Evolutionary conservation across 2,888 invertebrate genomes (phyloP).

Genomic region (Dromius quadrimaculatus): DNA sequence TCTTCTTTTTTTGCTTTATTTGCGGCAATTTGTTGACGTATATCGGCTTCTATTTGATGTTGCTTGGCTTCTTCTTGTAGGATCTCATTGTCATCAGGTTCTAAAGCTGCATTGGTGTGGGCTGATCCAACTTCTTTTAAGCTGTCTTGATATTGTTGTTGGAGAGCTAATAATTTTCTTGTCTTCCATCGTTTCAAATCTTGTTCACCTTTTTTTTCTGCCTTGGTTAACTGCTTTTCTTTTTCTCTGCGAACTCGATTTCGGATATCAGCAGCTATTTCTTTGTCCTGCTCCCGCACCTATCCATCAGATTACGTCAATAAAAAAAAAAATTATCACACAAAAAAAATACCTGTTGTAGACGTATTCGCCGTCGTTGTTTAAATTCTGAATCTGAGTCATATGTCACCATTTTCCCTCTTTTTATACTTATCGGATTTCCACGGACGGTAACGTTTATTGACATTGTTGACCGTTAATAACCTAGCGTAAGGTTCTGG

Average conservation of each 20-base stretch:
- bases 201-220: slow-evolving; percentile 68
- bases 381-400: slow-evolving; percentile 72
- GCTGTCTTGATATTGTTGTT: slow-evolving; percentile 68
- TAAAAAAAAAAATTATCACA: background rate
- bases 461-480: slow-evolving; percentile 67
- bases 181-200: slow-evolving; percentile 70
- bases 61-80: slow-evolving; percentile 55
- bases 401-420: slow-evolving; percentile 67
- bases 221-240: slow-evolving; percentile 66
- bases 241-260: slow-evolving; percentile 70
- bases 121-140: slow-evolving; percentile 69
- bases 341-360: slow-evolving; percentile 70
- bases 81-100: slow-evolving; percentile 63
- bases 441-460: slow-evolving; percentile 73
- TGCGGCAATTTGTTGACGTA: slow-evolving; percentile 61
- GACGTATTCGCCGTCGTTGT: slow-evolving; percentile 71
- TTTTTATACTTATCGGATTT: slow-evolving; percentile 68
- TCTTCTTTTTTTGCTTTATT: slow-evolving; percentile 57
- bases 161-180: slow-evolving; percentile 67
- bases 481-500: slow-evolving; percentile 53
- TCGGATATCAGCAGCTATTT: slow-evolving; percentile 70
- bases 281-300: slow-evolving; percentile 75
- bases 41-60: slow-evolving; percentile 18
- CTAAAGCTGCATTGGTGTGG: slow-evolving; percentile 65
- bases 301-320: slow-evolving; percentile 58